Conservation (phyloP, 2,888 invertebrate species). For the Ctenicera cuprea region DNA sequence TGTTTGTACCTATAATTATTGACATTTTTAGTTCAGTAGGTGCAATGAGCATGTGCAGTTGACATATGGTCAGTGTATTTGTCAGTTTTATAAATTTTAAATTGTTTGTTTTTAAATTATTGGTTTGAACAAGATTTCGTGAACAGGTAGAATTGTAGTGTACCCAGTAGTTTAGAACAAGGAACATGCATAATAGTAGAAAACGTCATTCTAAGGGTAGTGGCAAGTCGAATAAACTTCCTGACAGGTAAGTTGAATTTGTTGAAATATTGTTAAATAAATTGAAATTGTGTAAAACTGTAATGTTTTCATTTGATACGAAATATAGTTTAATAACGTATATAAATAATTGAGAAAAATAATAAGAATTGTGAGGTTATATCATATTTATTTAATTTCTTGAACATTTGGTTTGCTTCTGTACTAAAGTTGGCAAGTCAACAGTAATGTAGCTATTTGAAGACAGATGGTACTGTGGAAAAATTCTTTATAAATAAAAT, state of each 20-base stretch:
- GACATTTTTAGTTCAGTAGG: not conserved
- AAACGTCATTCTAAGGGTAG: not conserved
- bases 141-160: not conserved
- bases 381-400: no score
- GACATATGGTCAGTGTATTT: conserved; percentile 15
- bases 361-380: no score
- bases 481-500: no score
- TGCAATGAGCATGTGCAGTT: conserved; percentile 23
- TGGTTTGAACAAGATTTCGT: not conserved
- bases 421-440: no score
- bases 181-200: not conserved
- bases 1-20: not conserved
- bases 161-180: not conserved
- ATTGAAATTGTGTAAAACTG: no score
- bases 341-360: no score
- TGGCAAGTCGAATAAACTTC: not conserved
- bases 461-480: no score
- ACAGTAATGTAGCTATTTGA: no score
- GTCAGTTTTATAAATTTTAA: not conserved
- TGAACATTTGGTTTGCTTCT: no score
- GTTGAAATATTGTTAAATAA: not conserved
- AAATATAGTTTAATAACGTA: no score
- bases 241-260: conserved; percentile 14
- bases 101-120: not conserved
- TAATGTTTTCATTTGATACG: no score